Evolutionary conservation across 1,140 invertebrate genomes (phyloP).

Genomic region (Nebria ingens): DNA sequence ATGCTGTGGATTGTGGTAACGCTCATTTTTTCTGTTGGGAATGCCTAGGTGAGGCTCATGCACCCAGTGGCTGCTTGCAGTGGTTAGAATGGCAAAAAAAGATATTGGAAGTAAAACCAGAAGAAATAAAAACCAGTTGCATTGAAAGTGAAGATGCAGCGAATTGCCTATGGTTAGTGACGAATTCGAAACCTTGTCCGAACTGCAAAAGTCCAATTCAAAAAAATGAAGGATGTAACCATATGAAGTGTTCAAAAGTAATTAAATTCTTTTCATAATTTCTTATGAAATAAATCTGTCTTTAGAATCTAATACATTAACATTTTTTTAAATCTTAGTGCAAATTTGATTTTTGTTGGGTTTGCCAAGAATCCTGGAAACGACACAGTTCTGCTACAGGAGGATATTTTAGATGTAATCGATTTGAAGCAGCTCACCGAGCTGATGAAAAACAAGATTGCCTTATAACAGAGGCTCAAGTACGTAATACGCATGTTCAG

Average conservation of each 20-base stretch:
- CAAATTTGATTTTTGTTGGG: conserved; percentile 69
- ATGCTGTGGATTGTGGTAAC: conserved; percentile 63
- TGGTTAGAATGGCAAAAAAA: conserved; percentile 56
- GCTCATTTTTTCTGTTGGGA: conserved; percentile 68
- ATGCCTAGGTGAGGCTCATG: conserved; percentile 54
- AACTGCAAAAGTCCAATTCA: conserved; percentile 66
- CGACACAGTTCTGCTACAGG: conserved; percentile 61
- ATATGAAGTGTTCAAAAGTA: conserved; percentile 68
- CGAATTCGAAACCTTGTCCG: conserved; percentile 64
- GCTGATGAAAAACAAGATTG: conserved; percentile 51
- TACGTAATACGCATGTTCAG: conserved; percentile 48
- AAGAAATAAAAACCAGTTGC: conserved; percentile 48
- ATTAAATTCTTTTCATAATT: conserved; percentile 12
- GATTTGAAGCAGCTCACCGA: conserved; percentile 55
- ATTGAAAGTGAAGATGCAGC: conserved; percentile 54
- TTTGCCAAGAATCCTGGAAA: conserved; percentile 66
- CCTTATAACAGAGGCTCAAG: conserved; percentile 48
- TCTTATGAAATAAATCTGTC: not conserved
- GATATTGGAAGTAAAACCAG: conserved; percentile 53
- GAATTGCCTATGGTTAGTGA: conserved; percentile 61
- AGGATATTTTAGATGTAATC: conserved; percentile 63
- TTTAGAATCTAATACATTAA: not conserved
- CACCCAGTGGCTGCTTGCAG: conserved; percentile 54
- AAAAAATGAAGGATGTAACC: conserved; percentile 71
- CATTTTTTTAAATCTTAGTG: conserved; percentile 40